Base-by-base conservation (phyloP, 2,797 vertebrate genomes). In the Pantherophis vulpinus region DNA sequence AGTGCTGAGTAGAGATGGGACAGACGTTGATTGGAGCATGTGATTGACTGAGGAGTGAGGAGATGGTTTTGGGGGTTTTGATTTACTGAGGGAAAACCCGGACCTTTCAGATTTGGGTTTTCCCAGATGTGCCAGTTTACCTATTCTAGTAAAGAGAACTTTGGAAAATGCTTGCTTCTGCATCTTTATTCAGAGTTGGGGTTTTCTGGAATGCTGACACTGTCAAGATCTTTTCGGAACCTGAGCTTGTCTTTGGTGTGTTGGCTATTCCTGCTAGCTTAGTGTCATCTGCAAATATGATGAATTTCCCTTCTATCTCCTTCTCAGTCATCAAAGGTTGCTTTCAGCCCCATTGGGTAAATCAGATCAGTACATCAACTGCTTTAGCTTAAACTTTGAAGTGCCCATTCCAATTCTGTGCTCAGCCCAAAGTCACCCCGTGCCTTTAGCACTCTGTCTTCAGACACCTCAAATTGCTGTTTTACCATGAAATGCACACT, bases 401-500 rank as follows among this genome's bases (percentile, higher is more conserved):
- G 37, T 25, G 23, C 9, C 37, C 37, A 83, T 83, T 83, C 20
- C 20, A 83, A 83, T 83, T 83, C 74, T 25, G 10, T 12, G 74
- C 37, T 47, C 37, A 47, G 37, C 37, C 37, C 37, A 83, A 47
- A 83, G 74, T 83, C 74, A 83, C 74, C 20, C 37, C 0, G 1
- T 11, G 12, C 58, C 56, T 47, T 92, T 32, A 42, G 18, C 63
- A 51, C 12, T 32, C 59, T 87, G 14, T 5, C 59, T 32, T 91
- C 51, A 91, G 89, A 92, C 63, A 18, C 55, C 20, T 54, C 20
- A n/a, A n/a, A 86, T 51, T 90, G 79, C 32, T 61, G 91, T 56
- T 90, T 90, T 91, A 91, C 87, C 66, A 79, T 83, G 47, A 88
- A 90, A 92, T 79, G 13, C 63, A 79, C 59, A 47, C 58, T 92